Evolutionary conservation across 2,888 invertebrate species (phyloP), one percentile per base, ranked within the genome.

Genomic region (Drosophila algonquin): DNA sequence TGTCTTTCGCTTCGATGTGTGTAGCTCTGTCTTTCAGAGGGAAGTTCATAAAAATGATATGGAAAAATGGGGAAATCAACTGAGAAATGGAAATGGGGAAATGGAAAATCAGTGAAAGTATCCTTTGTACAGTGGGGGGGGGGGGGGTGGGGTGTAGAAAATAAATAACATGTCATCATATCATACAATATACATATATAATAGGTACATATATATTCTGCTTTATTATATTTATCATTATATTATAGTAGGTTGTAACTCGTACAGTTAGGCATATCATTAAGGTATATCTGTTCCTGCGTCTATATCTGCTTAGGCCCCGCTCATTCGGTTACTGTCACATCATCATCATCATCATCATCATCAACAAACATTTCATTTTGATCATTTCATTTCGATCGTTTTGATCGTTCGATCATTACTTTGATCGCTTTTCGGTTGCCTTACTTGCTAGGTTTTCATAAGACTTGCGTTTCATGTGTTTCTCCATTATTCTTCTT

Each of bases 381-480:
- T 16, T 18, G 24, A 14, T 52, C 40, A 35, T 35, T 35, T 35
- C 18, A 81, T 58, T 77, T 79, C 80, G 27, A 27, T 27, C 27
- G 27, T 8, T 30, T 2, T 27, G 30, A 30, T 30, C 30, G 61
- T 47, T 54, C 8, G 30, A 30, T 30, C 30, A 53, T 47, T 54
- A 62, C 63, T 54, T 56, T 54, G 75, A 81, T 60, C 68, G 83
- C 79, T 79, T 81, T 78, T 78, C 70, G 58, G 74, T 87, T 80
- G 80, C 87, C 90, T 90, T 91, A 90, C 84, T 85, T 90, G 80
- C 91, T 91, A 92, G 79, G 88, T 89, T n/a, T 90, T 92, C 92
- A 92, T 92, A 92, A 92, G 92, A 92, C 91, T 89, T 92, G 91
- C 91, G 92, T 92, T 92, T 91, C 92, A 90, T 89, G 78, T 40